Percentiles rank a stretch among this genome's conserved stretches.
Conservation (phyloP, 2,797 vertebrate species). For the Crax fasciolata region DNA sequence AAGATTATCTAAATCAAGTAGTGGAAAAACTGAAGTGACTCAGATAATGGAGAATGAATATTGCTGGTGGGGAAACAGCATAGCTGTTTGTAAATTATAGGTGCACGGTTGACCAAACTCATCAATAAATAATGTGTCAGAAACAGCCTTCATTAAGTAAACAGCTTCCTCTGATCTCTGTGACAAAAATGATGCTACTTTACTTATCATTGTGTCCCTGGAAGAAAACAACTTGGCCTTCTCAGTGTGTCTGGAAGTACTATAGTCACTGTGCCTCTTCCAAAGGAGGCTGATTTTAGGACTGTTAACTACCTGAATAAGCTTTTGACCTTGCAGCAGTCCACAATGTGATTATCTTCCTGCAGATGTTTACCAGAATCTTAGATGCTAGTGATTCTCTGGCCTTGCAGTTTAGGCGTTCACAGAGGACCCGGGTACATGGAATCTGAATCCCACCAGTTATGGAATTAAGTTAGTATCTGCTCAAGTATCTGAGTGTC, state of each 20-base stretch:
- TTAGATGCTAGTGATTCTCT: background rate
- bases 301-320: background rate
- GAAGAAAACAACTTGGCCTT: background rate
- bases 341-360: background rate
- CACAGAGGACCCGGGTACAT: background rate
- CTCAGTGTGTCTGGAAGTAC: background rate
- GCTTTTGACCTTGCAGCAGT: background rate
- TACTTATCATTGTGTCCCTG: background rate
- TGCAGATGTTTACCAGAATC: background rate
- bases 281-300: background rate
- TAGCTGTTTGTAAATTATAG: background rate
- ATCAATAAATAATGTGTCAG: background rate
- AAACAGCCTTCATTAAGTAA: background rate
- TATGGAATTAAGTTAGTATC: background rate
- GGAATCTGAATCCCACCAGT: background rate
- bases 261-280: background rate
- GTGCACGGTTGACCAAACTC: background rate
- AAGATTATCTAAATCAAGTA: background rate
- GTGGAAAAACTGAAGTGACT: background rate
- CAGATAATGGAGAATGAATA: background rate
- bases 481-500: accelerated
- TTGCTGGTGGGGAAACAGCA: background rate
- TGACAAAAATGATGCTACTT: background rate
- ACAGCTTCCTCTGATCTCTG: background rate
- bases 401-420: background rate